Evolutionary conservation across 2,113 vertebrate genomes (phyloP).

Genomic region (Hiodon alosoides): DNA sequence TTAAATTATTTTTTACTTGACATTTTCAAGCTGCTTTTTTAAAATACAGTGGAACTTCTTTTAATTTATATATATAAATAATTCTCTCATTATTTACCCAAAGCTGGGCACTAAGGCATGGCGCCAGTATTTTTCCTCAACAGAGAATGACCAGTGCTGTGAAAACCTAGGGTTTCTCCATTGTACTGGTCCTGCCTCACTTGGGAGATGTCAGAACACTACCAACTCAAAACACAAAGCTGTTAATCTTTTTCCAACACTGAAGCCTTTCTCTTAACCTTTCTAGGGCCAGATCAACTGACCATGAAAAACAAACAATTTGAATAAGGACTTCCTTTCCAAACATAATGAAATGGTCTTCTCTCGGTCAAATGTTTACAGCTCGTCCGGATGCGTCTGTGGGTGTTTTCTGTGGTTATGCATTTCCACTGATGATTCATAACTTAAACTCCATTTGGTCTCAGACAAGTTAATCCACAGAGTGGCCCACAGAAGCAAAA

Average conservation of each 20-base stretch:
- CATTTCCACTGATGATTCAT: conserved; percentile 1
- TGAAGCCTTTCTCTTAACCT: neutral
- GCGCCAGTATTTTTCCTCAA: too few relatives aligned
- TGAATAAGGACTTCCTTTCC: neutral
- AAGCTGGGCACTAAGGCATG: too few relatives aligned
- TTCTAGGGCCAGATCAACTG: neutral
- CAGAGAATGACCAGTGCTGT: too few relatives aligned
- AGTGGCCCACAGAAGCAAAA: neutral
- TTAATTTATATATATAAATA: too few relatives aligned
- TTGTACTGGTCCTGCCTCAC: too few relatives aligned
- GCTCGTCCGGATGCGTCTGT: neutral
- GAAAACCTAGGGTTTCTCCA: too few relatives aligned
- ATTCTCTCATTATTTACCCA: too few relatives aligned
- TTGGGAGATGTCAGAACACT: neutral
- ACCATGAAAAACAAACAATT: neutral
- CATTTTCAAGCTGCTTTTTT: too few relatives aligned
- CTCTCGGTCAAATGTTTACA: conserved; percentile 11
- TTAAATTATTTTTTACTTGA: too few relatives aligned
- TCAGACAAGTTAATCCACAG: neutral
- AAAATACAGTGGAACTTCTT: too few relatives aligned
- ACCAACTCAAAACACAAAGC: neutral
- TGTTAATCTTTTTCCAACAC: conserved; percentile 9
- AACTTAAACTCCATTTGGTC: neutral
- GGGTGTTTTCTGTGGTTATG: neutral
- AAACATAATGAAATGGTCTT: neutral